Evolutionary conservation across 2,888 invertebrate species (phyloP), one percentile per base, ranked within the genome.

Genomic region (Cephus pygmeus): DNA sequence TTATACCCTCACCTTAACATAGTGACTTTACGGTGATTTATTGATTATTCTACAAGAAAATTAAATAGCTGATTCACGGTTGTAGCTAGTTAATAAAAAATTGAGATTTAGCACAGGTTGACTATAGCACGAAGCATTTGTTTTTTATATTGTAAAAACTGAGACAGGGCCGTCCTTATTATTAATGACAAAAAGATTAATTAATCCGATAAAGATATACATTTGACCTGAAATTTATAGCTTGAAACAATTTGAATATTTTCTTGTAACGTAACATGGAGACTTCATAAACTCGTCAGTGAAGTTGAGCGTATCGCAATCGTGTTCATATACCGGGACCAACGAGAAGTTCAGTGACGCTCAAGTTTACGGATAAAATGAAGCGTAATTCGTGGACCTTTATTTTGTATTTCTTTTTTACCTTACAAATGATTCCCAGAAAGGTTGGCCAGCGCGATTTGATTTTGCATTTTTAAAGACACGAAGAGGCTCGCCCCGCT

Each of bases 171-270:
- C 6, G 33, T 71, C 34, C 12, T 30, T 34, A 35, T 9, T 30
- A 74, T 36, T 74, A 74, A 74, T 74, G 35, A 34, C 35, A 36
- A 74, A 23, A 2, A 12, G 31, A 33, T 35, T 74, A 74, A 73
- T 73, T 34, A 34, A 73, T 73, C 74, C 34, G 31, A 34, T 34
- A 11, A 11, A 30, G 31, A 15, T 11, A 12, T 23, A 35, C 35
- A 11, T 35, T 74, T 35, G 12, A 30, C 74, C 12, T 30, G 3
- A 15, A 74, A 74, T 35, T 34, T 74, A 74, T 74, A 15, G 74
- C 74, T 30, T 56, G 23, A 56, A 56, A 9, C 56, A 15, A 9
- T 56, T 23, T 56, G 23, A 56, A 56, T 56, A 56, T 23, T 56
- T 56, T 23, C 56, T 23, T 56, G 23, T 9, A 23, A 23, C 15